Base-by-base conservation (phyloP, 2,888 invertebrate genomes). In the Taphrorychus bicolor region DNA sequence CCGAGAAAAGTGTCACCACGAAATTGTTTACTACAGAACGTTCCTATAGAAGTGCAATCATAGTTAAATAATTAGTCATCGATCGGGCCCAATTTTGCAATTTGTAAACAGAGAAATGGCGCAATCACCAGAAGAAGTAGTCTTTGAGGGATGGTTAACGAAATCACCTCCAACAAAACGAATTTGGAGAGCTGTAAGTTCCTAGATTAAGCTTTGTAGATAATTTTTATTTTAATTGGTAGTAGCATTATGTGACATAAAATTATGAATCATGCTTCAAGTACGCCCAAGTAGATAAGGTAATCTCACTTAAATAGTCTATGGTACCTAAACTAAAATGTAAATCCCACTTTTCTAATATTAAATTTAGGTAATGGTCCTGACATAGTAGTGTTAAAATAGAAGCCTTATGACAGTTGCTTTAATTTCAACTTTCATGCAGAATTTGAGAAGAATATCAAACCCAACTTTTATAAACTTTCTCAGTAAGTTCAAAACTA, bases 111-210 rank as follows among this genome's bases (percentile, higher is more conserved):
- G 32, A 11, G 11, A 32, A 32, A 83, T 82, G 84, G 82, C 83
- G 59, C 84, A 83, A 79, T 84, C 82, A 75, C 84, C 84, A 72
- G 85, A 87, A 81, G 92, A 93, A 83, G 88, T 92, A 72, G 90
- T 94, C 73, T 91, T 92, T 80, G 93, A 94, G 84, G 97, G 97
- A 72, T 97, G 96, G 96, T 86, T 97, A 77, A 95, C 93, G 70
- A 97, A 97, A 86, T 97, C 97, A 67, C 97, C 97, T 75, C 97
- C 97, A 68, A 91, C 93, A 66, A 95, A 94, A 85, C 87, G 93
- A 76, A 90, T 95, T 80, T 95, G 94, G 90, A 89, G 94, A 87
- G 95, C 95, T 83, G 97, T 97, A 87, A 91, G 94, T 89, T 18
- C n/a, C n/a, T n/a, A n/a, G n/a, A n/a, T n/a, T n/a, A n/a, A n/a